These are phyloP conservation scores for Tetramorium parvispinum DNA, from an alignment of 1,140 invertebrate species.

Conservation along the genomic window DNA sequence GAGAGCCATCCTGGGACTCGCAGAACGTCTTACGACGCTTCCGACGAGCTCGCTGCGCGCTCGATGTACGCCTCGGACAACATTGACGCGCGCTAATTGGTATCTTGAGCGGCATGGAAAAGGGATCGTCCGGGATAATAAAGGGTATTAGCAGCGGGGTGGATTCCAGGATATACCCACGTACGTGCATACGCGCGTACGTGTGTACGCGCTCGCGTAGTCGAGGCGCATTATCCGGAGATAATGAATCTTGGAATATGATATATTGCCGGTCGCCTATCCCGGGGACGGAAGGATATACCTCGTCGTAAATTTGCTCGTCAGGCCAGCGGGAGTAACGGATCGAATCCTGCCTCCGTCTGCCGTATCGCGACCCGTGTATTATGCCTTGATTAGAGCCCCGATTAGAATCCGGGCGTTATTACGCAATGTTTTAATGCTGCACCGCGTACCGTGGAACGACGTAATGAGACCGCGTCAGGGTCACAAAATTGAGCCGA, in stretches of 20 bases:
- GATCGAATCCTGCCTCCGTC: constrained; percentile 59
- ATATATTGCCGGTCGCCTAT: constrained; percentile 57
- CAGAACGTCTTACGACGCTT: constrained; percentile 48
- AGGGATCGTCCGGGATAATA: constrained; percentile 60
- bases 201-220: constrained; percentile 6
- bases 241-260: constrained; percentile 68
- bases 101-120: constrained; percentile 56
- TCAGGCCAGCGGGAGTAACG: constrained; percentile 60
- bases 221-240: constrained; percentile 56
- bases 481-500: not conserved
- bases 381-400: constrained; percentile 1
- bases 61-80: constrained; percentile 44
- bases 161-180: constrained; percentile 52
- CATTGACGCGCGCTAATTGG: constrained; percentile 66
- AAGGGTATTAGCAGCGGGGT: constrained; percentile 58
- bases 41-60: constrained; percentile 46
- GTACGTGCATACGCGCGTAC: not conserved
- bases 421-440: constrained; percentile 55
- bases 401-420: constrained; percentile 42
- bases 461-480: constrained; percentile 38
- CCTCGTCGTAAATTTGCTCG: constrained; percentile 55
- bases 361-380: constrained; percentile 12
- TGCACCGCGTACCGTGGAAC: not conserved
- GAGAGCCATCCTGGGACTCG: constrained; percentile 65
- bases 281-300: constrained; percentile 47